Evolutionary conservation across 2,888 invertebrate genomes (phyloP), one percentile per base, ranked within the genome.

Genomic region (Drosophila setosimentum): DNA sequence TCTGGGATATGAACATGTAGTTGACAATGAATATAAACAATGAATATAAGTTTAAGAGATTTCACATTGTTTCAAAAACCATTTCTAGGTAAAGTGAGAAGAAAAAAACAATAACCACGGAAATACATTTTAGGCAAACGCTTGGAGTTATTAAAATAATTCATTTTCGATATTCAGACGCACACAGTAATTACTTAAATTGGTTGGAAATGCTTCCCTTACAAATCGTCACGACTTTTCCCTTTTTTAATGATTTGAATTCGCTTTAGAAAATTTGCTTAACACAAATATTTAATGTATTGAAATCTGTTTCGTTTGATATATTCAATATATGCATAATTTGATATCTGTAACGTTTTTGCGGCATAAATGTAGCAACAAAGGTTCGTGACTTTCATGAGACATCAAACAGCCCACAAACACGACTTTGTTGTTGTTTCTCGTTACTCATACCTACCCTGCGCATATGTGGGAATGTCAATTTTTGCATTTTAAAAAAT

Each of bases 401-500:
- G 61, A 55, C 54, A 45, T 61, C 55, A 62, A 71, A 71, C 29
- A 29, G 48, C 51, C 51, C 40, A 48, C 40, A 71, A 48, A 37
- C 8, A 30, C 18, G n/a, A 21, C 13, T n/a, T 5, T 33, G 49
- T 42, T 35, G 30, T 21, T 57, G 21, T 2, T 24, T 33, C 42
- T 33, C n/a, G 30, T 29, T 24, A 16, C 42, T 48, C 27, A 53
- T 6, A 1, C 27, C 37, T 16, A 2, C 21, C n/a, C 13, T 8
- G 6, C 50, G 50, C 50, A 40, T 33, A 45, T 45, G 59, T 59
- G 58, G 27, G 27, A 61, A 59, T 78, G 61, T 48, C 57, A 72
- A 50, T 45, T 73, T 59, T 73, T 61, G 55, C 54, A 30, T 66
- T 73, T 60, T 53, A n/a, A 29, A 48, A 63, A 60, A 40, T 76